Evolutionary conservation across 2,113 vertebrate genomes (phyloP).

Genomic region (Cranoglanis bouderius): DNA sequence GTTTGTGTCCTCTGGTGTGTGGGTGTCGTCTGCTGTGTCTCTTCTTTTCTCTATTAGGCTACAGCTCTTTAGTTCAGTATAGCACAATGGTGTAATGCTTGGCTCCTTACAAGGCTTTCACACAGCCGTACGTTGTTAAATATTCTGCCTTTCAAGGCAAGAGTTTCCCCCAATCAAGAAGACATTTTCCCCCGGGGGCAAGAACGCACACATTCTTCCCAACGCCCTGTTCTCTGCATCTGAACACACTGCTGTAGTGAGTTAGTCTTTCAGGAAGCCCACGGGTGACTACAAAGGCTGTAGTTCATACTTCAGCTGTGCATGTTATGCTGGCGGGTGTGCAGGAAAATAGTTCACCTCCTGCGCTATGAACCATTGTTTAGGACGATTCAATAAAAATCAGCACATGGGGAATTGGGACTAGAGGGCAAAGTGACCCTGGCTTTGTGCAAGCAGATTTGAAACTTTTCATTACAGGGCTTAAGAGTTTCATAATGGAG

Average conservation of each 20-base stretch:
- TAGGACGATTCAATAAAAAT: conserved; percentile 49
- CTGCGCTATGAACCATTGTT: conserved; percentile 59
- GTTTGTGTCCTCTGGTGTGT: conserved; percentile 49
- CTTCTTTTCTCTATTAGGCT: neutral
- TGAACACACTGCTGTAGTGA: conserved; percentile 56
- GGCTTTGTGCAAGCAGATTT: conserved; percentile 22
- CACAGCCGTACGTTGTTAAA: neutral
- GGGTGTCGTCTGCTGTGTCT: conserved; percentile 56
- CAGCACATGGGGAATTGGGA: conserved; percentile 48
- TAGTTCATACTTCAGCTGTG: conserved; percentile 63
- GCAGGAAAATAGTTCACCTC: conserved; percentile 54
- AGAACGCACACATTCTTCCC: conserved; percentile 35
- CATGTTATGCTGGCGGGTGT: conserved; percentile 63
- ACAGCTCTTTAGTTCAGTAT: neutral
- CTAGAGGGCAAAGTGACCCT: conserved; percentile 35
- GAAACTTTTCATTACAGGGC: neutral
- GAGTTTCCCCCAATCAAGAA: neutral
- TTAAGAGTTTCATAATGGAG: conserved; percentile 11
- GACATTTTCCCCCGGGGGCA: neutral
- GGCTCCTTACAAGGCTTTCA: neutral
- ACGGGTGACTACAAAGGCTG: conserved; percentile 63
- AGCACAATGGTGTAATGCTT: neutral
- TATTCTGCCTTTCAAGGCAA: neutral
- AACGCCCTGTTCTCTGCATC: conserved; percentile 38
- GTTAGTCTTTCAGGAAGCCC: conserved; percentile 52